Base-by-base conservation (phyloP, 2,888 invertebrate species). In the Cenopis cana region DNA sequence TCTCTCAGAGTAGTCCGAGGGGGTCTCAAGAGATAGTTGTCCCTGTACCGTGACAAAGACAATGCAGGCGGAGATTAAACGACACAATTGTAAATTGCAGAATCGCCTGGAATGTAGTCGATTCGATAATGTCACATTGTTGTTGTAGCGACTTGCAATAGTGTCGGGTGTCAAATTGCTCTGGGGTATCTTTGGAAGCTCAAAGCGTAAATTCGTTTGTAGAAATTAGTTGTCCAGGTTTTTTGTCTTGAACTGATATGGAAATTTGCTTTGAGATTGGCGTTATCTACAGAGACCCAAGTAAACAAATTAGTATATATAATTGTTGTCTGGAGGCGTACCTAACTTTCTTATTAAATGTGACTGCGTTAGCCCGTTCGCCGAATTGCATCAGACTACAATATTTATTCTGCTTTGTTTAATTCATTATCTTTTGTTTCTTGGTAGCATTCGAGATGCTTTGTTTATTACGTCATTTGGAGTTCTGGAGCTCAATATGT, bases 381-480 rank as follows among this genome's bases (percentile, higher is more conserved):
- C 33, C 46, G 59, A 60, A 70, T 60, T 46, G 24, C 57, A 50
- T 56, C 18, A 54, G 57, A 57, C 59, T 57, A 59, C 59, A 46
- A 60, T 60, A 66, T 65, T 60, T 70, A 59, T 54, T 66, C 41
- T 33, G 54, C 33, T 60, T 59, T 33, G 52, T 52, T 52, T 29
- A 69, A 70, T 18, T 66, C 52, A 66, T 66, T 70, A 59, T 46
- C 57, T 65, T 46, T 54, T 70, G 54, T 65, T 70, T 65, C 65
- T 60, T 33, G 65, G 65, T 66, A 70, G 70, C 57, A 18, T 49
- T 55, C 11, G 41, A 70, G 65, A 66, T 66, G 59, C 54, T 70
- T 81, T 66, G 76, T 78, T 74, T 78, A 73, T 79, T 81, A 78
- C 83, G 78, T 84, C 83, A 85, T 74, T 76, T 75, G 75, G 70